These are phyloP conservation scores for Crotalus viridis DNA, from an alignment of 2,113 vertebrate species.

Conservation along the genomic window DNA sequence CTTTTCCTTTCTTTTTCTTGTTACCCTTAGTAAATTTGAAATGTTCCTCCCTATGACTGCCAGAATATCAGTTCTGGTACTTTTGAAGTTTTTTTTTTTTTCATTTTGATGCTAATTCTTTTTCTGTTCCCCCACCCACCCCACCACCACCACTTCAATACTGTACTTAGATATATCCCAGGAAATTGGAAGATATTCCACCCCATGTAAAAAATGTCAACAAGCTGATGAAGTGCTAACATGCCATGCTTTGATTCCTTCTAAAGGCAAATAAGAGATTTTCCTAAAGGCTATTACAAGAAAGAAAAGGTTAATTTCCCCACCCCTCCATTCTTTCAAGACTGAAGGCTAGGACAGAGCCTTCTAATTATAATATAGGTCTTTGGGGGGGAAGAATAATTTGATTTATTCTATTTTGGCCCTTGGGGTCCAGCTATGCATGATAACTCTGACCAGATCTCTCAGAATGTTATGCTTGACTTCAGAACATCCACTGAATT, in stretches of 20 bases:
- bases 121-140: fast-evolving
- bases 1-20: neutral
- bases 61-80: neutral
- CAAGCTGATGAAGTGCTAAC: neutral
- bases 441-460: neutral
- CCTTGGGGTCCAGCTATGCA: neutral
- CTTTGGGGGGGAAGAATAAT: neutral
- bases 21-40: neutral
- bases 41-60: neutral
- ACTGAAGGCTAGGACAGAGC: neutral
- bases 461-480: neutral
- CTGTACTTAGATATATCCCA: neutral
- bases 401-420: neutral
- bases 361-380: neutral
- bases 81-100: neutral
- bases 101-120: neutral
- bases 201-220: neutral
- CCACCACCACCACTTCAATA: fast-evolving
- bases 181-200: neutral
- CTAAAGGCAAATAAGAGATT: neutral
- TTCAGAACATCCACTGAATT: neutral
- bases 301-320: neutral
- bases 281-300: neutral
- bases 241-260: neutral
- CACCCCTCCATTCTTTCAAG: neutral